These are phyloP conservation scores for Eumerus sabulonum DNA, from an alignment of 2,888 invertebrate genomes.

Conservation along the genomic window DNA sequence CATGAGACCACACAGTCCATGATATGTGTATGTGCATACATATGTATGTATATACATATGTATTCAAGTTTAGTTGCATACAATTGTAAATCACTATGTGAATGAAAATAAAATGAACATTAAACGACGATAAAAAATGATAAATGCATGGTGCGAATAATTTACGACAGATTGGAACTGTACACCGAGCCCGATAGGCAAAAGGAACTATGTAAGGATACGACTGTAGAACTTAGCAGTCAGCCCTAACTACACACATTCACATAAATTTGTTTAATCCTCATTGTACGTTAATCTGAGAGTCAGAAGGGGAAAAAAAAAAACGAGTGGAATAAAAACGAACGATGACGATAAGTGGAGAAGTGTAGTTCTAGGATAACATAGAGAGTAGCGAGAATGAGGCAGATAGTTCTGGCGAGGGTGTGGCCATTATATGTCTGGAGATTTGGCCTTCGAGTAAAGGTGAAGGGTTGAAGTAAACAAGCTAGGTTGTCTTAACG, in stretches of 20 bases:
- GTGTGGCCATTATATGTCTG: conserved; percentile 46
- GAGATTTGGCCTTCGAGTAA: conserved; percentile 2
- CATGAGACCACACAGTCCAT: too few species aligned
- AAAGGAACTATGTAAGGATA: conserved; percentile 34
- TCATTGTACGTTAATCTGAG: conserved; percentile 38
- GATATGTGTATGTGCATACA: too few species aligned
- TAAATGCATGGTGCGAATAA: conserved; percentile 63
- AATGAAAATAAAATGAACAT: conserved; percentile 66
- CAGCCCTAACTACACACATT: background rate
- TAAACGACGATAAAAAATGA: conserved; percentile 68
- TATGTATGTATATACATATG: conserved; percentile 3
- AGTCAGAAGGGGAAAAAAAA: background rate
- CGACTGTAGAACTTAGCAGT: conserved; percentile 1
- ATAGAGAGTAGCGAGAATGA: conserved; percentile 26
- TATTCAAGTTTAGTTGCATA: conserved; percentile 1
- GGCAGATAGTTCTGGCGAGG: conserved; percentile 34
- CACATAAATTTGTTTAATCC: conserved; percentile 45
- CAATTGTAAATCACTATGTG: conserved; percentile 64
- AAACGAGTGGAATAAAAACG: conserved; percentile 2
- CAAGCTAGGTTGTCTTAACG: too few species aligned
- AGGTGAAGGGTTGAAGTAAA: too few species aligned
- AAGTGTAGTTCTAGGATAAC: conserved; percentile 44
- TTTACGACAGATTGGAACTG: conserved; percentile 56
- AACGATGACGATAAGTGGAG: conserved; percentile 38
- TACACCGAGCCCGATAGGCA: conserved; percentile 5